Evolutionary conservation across 2,888 invertebrate genomes (phyloP), one percentile per base, ranked within the genome.

Genomic region (Tenthredo distinguenda): DNA sequence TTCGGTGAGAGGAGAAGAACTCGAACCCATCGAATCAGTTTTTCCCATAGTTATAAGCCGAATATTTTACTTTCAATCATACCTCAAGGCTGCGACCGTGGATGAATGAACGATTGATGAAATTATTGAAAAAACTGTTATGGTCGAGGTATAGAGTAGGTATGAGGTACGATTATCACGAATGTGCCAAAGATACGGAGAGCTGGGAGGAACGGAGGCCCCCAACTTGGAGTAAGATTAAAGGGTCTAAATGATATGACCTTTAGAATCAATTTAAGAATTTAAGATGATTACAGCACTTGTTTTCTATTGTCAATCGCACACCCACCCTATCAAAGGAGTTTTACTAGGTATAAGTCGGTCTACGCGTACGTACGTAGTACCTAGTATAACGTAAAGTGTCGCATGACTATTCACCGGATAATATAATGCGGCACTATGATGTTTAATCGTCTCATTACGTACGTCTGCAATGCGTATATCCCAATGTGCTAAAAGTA

Each of bases 211-310:
- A 58, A 55, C 55, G 79, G n/a, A 58, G 58, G 12, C 81, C 81
- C 77, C 77, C 62, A 81, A 81, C 62, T 81, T 62, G 81, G 58
- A 81, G 34, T 81, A 68, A 83, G 68, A 83, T 83, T 65, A 83
- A 83, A 83, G 83, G 83, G 83, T 83, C 83, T 83, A 83, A 83
- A 83, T 47, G 83, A 83, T 83, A 83, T 83, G 83, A 83, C 83
- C 83, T 83, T 83, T 83, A 83, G 68, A 71, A 83, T 83, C 83
- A 83, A 83, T 83, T 83, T 83, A 83, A 50, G 83, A 83, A 83
- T 83, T 83, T 83, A 83, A 83, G 68, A 71, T 65, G 65, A 83
- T 83, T 83, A 83, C 83, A 71, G 71, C 83, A 71, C 83, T 83
- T 83, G 83, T 83, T 83, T 83, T 83, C 83, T 68, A 83, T 83